phyloP scores from a whole-genome alignment of 2,888 invertebrate species.

The Zootermopsis nevadensis region DNA sequence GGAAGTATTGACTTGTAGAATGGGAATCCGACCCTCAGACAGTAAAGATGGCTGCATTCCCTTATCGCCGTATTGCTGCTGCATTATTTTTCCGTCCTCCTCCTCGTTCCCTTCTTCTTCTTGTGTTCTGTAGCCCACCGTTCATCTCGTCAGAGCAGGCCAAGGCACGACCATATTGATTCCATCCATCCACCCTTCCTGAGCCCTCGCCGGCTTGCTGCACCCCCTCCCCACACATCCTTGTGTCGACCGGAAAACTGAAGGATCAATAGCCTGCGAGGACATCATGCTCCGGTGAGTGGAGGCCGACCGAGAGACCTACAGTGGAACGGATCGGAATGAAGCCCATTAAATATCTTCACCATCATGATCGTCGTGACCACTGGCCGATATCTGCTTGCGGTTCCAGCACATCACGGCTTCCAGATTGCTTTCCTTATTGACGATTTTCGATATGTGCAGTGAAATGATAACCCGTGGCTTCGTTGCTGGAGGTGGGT shows the following conservation, averaged over 20 bases:
- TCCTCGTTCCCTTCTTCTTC: not conserved
- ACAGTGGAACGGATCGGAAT: not conserved
- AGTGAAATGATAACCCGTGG: too few species aligned
- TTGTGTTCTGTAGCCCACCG: conserved; percentile 7
- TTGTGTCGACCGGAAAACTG: conserved; percentile 45
- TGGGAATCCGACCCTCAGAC: not conserved
- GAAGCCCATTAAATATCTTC: conserved; percentile 18
- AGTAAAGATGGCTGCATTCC: conserved; percentile 13
- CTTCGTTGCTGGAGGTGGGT: too few species aligned
- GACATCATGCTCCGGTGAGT: conserved; percentile 38
- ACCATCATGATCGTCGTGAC: not conserved
- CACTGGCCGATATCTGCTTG: not conserved
- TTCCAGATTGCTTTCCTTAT: too few species aligned
- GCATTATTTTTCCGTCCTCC: not conserved
- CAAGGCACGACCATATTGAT: conserved; percentile 44
- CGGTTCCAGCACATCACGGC: too few species aligned
- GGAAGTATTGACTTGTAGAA: not conserved
- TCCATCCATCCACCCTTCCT: conserved; percentile 51
- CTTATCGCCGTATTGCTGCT: not conserved
- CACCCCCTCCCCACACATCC: conserved; percentile 29
- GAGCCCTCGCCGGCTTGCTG: conserved; percentile 50
- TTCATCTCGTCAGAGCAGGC: conserved; percentile 30
- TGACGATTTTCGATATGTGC: too few species aligned
- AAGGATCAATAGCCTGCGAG: conserved; percentile 46
- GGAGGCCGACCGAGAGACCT: conserved; percentile 1